Conservation (phyloP, 2,888 invertebrate genomes). For the Heliconius erato region DNA sequence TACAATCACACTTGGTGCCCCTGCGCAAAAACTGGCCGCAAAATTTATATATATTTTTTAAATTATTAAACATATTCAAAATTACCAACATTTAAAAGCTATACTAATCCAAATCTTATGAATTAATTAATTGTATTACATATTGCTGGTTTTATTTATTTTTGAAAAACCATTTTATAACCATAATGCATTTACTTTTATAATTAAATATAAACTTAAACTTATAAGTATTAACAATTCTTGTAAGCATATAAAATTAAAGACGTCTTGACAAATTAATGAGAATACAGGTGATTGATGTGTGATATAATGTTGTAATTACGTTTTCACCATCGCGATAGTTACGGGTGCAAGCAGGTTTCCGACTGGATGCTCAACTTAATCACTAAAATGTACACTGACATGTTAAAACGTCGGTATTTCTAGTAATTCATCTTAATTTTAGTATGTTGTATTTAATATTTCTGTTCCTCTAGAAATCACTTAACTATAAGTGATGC, state of each 20-base stretch:
- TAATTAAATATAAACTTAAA: no score
- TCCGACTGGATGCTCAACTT: constrained; percentile 68
- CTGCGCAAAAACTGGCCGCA: no score
- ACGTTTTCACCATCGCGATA: constrained; percentile 71
- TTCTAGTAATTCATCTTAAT: background rate
- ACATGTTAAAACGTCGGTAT: constrained; percentile 7
- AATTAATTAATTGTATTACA: no score
- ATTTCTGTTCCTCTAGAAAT: background rate
- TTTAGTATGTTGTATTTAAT: constrained; percentile 3
- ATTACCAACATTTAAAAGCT: no score
- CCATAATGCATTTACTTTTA: no score
- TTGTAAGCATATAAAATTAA: background rate
- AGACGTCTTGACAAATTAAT: constrained; percentile 13
- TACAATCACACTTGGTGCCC: no score
- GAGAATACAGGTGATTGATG: constrained; percentile 13
- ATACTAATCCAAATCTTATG: no score
- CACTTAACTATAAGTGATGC: background rate
- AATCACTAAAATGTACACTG: constrained; percentile 52
- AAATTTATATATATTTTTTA: no score
- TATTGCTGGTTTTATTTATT: no score
- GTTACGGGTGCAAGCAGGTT: constrained; percentile 65
- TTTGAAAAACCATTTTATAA: no score
- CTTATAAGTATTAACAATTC: background rate
- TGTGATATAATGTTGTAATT: constrained; percentile 56
- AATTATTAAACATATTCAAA: no score